Evolutionary conservation across 2,888 invertebrate genomes (phyloP).

Genomic region (Chloroclysta siterata): DNA sequence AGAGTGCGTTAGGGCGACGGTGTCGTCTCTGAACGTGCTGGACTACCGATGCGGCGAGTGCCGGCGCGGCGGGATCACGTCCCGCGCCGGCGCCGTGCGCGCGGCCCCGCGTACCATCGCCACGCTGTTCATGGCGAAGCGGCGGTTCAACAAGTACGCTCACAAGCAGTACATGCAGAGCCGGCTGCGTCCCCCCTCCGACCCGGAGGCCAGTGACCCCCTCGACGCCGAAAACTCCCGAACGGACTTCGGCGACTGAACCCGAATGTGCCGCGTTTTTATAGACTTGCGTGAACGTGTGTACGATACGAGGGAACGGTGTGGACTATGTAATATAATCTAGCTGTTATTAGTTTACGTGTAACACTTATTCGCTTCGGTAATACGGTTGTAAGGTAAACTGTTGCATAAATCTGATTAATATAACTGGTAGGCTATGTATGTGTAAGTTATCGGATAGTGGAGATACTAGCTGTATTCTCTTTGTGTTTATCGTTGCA

Average conservation of each 20-base stretch:
- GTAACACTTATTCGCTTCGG: conserved; percentile 76
- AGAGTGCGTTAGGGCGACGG: conserved; percentile 81
- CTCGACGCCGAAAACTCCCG: conserved; percentile 37
- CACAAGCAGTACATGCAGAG: conserved; percentile 77
- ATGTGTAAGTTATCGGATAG: conserved; percentile 70
- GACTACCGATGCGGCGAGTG: conserved; percentile 82
- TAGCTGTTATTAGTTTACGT: conserved; percentile 66
- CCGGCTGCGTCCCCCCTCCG: conserved; percentile 46
- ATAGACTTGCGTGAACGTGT: neutral
- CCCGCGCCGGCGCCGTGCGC: conserved; percentile 78
- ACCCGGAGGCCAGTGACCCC: conserved; percentile 33
- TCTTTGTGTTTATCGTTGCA: conserved; percentile 55
- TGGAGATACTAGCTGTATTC: conserved; percentile 61
- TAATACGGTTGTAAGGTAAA: conserved; percentile 76
- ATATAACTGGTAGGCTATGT: conserved; percentile 74
- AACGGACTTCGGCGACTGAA: conserved; percentile 39
- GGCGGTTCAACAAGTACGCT: conserved; percentile 83
- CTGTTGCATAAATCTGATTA: conserved; percentile 82
- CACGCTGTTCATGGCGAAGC: conserved; percentile 83
- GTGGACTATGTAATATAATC: conserved; percentile 59
- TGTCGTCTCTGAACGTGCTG: conserved; percentile 70
- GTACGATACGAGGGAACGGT: neutral
- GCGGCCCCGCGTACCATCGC: conserved; percentile 80
- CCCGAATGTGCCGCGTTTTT: conserved; percentile 19
- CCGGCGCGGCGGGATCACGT: conserved; percentile 80